Conservation (phyloP, 2,888 invertebrate species). For the Drosophila melanocephala region DNA sequence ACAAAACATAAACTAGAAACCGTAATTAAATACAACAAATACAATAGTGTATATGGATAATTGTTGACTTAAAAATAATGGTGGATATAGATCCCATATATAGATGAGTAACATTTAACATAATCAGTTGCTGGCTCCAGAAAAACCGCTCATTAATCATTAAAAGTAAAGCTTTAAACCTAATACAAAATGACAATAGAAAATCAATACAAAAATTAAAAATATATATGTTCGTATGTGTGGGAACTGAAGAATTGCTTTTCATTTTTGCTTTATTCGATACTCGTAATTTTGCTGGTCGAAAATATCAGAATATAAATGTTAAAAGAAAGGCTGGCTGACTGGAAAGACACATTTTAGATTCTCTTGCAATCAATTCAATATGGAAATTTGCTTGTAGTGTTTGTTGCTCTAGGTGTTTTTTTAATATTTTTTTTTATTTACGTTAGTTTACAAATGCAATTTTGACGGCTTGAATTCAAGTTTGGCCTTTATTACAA, state of each 20-base stretch:
- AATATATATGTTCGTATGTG: constrained; percentile 17
- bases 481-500: constrained; percentile 63
- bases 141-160: constrained; percentile 55
- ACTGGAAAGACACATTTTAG: constrained; percentile 45
- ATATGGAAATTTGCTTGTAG: constrained; percentile 17
- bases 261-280: constrained; percentile 31
- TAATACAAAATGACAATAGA: constrained; percentile 69
- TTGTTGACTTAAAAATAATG: constrained; percentile 28
- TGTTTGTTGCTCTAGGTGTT: background rate
- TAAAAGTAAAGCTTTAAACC: constrained; percentile 76
- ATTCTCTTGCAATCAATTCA: constrained; percentile 18
- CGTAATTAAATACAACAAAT: constrained; percentile 58
- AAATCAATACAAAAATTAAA: constrained; percentile 62
- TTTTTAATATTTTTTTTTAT: constrained; percentile 21
- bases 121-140: constrained; percentile 74
- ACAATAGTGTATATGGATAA: constrained; percentile 11
- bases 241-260: constrained; percentile 22
- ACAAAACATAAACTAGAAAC: constrained; percentile 75
- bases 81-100: constrained; percentile 50
- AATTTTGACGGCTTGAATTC: constrained; percentile 71
- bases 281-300: background rate
- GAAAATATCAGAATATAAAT: constrained; percentile 3
- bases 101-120: constrained; percentile 71
- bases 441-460: constrained; percentile 74
- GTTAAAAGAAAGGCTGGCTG: constrained; percentile 16